Base-by-base conservation (phyloP, 2,888 invertebrate species). In the Zygaena filipendulae region DNA sequence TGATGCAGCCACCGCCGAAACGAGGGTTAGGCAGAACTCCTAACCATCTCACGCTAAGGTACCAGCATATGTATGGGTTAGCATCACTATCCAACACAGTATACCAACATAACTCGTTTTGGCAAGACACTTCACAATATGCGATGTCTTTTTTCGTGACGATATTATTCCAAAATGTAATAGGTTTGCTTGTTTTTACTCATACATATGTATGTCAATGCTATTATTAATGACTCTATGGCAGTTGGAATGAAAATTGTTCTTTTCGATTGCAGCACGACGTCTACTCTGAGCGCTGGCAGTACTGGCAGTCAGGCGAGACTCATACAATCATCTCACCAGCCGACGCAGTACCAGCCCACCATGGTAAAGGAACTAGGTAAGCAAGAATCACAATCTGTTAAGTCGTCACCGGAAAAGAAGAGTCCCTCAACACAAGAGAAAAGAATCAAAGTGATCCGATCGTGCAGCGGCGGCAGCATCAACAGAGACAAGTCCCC, bases 281-380 rank as follows among this genome's bases (percentile, higher is more conserved):
- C 95, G 48, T 95, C 95, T 52, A 95, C 95, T 39, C 84, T 95
- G 60, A 95, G 94, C 49, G 94, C 94, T 36, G 94, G 95, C 59
- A 95, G 94, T 74, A 94, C 94, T 28, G 92, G 95, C 56, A 93
- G 92, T 66, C 93, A 94, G 75, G 94, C 95, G 35, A 87, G 93
- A 54, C 86, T 95, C 58, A 93, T 95, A 62, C 95, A 95, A 80
- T 92, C 95, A 43, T 95, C 95, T 46, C 92, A 95, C 74, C 93
- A 94, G 57, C 95, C 95, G 34, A 89, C 92, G 52, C 91, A 90
- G 67, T 95, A 94, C 75, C 93, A 95, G 53, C 94, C 95, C 33
- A 87, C 90, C 47, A 87, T 88, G 67, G 87, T 90, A 59, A 91
- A 92, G 82, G 93, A 93, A 81, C 80, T 93, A 86, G 92, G 93